phyloP scores from a whole-genome alignment of 2,888 invertebrate genomes.

The Ditylenchus weischeri region DNA sequence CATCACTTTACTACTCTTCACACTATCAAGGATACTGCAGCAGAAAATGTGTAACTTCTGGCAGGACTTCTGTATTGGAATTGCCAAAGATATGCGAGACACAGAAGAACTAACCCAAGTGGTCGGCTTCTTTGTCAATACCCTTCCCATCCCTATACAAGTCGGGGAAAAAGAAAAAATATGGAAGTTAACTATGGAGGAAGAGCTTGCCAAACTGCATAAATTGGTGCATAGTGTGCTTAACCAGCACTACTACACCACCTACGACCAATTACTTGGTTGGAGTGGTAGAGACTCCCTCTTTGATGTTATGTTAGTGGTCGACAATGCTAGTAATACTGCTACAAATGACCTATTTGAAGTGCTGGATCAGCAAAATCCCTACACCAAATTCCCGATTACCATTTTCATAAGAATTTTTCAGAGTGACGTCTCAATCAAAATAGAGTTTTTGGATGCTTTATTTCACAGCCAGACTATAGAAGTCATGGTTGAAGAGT shows the following conservation, averaged over 20 bases:
- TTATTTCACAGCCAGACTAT: conserved; percentile 24
- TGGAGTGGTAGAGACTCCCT: conserved; percentile 17
- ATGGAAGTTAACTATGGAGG: background rate
- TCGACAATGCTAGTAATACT: conserved; percentile 21
- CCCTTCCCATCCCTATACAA: conserved; percentile 19
- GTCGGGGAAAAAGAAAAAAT: background rate
- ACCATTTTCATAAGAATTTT: conserved; percentile 26
- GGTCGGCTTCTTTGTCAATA: conserved; percentile 32
- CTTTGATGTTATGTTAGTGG: conserved; percentile 38
- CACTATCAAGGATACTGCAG: background rate
- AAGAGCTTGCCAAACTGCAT: conserved; percentile 6
- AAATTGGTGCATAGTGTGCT: background rate
- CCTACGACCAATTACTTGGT: conserved; percentile 14
- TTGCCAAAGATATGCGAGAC: conserved; percentile 28
- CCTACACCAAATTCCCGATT: conserved; percentile 26
- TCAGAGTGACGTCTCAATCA: conserved; percentile 12
- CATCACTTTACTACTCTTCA: conserved; percentile 6
- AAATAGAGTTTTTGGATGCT: conserved; percentile 19
- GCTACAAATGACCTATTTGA: conserved; percentile 9
- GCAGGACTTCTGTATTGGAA: conserved; percentile 15
- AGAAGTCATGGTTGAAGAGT: conserved; percentile 22
- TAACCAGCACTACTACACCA: conserved; percentile 4
- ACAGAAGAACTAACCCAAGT: conserved; percentile 8
- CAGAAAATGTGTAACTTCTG: conserved; percentile 1
- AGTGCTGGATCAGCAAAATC: conserved; percentile 9